Base-by-base conservation (phyloP, 1,140 invertebrate species). In the Calephelis virginiensis region DNA sequence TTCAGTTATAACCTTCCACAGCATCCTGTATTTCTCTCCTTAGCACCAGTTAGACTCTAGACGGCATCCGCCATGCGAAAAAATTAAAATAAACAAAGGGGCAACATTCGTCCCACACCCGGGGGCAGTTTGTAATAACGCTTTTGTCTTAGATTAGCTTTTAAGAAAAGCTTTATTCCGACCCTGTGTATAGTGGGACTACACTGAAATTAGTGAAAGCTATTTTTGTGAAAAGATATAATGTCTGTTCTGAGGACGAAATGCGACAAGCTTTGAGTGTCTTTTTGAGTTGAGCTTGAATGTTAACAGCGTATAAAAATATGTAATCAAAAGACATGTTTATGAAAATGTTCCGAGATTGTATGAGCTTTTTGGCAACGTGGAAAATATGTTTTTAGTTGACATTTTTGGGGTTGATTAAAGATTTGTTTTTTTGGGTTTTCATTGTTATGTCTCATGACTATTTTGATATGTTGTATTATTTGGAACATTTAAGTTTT, bases 81-180 rank as follows among this genome's bases (percentile, higher is more conserved):
- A 89, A 87, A 89, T 87, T 89, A 87, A 89, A 89, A 87, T 83
- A 87, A 89, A 89, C 86, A 89, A 89, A 80, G 75, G 28, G 28
- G 71, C 75, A 77, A 78, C 80, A 78, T 70, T 80, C 86, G 86
- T 79, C 86, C 86, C 77, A 89, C 77, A 89, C 83, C 86, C 86
- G 73, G 68, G 66, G 85, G 86, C 84, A 60, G 75, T 69, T 73
- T 64, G 76, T 86, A 89, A 88, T 89, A 87, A 88, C 78, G 77
- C 84, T 83, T 89, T 89, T 89, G 86, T 89, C 83, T 88, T 81
- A 89, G 86, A 89, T 89, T 89, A 89, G 84, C 82, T 86, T 80
- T 82, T 81, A 89, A 86, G 84, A 84, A 87, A 85, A 76, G 73
- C 78, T 83, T 83, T 82, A 81, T 81, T 85, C 68, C 75, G 67